Conservation (phyloP, 2,888 invertebrate species). For the Zygogramma bicolorata region DNA sequence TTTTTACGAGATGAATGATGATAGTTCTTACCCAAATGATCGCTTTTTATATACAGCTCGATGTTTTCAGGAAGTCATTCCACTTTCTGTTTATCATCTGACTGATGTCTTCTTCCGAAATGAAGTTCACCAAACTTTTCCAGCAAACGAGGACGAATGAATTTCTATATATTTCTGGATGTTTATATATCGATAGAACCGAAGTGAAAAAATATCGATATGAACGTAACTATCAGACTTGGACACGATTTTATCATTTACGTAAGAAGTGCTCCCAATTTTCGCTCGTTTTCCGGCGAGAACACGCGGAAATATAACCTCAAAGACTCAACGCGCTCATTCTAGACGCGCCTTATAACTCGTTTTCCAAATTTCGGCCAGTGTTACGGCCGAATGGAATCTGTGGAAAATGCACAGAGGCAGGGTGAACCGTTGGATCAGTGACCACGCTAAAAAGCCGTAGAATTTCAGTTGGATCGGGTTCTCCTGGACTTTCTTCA, state of each 20-base stretch:
- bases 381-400: slow-evolving; percentile 94
- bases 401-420: slow-evolving; percentile 96
- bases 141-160: background rate
- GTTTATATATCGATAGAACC: slow-evolving; percentile 19
- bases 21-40: no score
- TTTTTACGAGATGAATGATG: no score
- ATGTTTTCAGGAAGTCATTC: background rate
- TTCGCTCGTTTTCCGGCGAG: background rate
- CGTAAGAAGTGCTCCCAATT: background rate
- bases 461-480: slow-evolving; percentile 94
- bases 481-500: slow-evolving; percentile 92
- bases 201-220: slow-evolving; percentile 9
- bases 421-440: slow-evolving; percentile 91
- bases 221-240: slow-evolving; percentile 11
- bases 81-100: background rate
- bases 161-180: slow-evolving; percentile 11
- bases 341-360: slow-evolving; percentile 92
- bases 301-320: background rate
- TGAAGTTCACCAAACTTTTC: background rate
- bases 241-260: background rate
- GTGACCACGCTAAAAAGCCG: slow-evolving; percentile 92
- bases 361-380: slow-evolving; percentile 96
- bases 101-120: background rate
- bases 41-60: background rate
- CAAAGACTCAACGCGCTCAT: slow-evolving; percentile 61